These are phyloP conservation scores for Telmatherina bonti DNA, from an alignment of 2,797 vertebrate genomes.

Conservation along the genomic window DNA sequence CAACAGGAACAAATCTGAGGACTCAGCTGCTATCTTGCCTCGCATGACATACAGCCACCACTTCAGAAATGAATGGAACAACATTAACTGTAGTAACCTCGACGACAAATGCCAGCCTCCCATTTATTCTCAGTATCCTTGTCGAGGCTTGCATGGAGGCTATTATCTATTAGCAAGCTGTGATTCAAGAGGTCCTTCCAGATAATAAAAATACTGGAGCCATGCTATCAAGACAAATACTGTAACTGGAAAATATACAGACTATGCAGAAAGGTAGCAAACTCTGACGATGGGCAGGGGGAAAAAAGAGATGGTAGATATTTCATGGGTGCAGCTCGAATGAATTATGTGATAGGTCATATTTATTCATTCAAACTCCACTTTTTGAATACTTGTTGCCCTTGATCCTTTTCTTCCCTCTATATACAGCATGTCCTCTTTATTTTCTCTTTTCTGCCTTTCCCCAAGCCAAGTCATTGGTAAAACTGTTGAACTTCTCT, in stretches of 20 bases:
- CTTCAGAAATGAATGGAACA: conserved; percentile 9
- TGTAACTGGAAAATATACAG: conserved; percentile 11
- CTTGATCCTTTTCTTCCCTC: background rate
- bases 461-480: conserved; percentile 10
- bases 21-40: background rate
- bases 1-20: background rate
- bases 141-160: conserved; percentile 4
- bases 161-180: conserved; percentile 4
- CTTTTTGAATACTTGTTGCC: conserved; percentile 3
- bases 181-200: conserved; percentile 19
- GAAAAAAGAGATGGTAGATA: background rate
- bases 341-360: background rate
- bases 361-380: background rate
- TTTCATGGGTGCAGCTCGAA: background rate
- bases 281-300: background rate
- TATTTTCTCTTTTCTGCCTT: background rate
- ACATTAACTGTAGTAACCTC: conserved; percentile 9
- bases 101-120: background rate
- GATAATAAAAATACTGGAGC: conserved; percentile 1
- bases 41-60: background rate
- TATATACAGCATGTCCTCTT: background rate
- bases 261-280: background rate
- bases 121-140: background rate
- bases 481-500: background rate
- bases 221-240: conserved; percentile 14